Conservation (phyloP, 2,113 vertebrate species). For the Sinocyclocheilus anophthalmus region DNA sequence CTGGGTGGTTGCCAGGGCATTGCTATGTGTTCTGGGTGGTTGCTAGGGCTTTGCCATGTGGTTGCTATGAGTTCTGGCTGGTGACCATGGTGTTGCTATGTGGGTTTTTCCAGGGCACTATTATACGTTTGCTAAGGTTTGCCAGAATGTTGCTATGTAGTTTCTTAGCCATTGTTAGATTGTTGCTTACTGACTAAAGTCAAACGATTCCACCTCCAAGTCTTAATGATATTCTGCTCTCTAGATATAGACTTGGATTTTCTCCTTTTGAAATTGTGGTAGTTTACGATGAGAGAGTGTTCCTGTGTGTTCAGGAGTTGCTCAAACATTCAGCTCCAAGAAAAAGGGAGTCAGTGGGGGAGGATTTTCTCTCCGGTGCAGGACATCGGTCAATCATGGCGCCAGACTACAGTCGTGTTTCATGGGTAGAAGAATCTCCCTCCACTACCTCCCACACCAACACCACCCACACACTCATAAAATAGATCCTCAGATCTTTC, state of each 20-base stretch:
- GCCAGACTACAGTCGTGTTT: slow-evolving; percentile 42
- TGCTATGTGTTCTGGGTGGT: not conserved
- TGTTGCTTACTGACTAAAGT: not conserved
- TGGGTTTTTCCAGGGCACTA: not conserved
- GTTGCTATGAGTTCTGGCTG: not conserved
- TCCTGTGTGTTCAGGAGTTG: slow-evolving; percentile 4
- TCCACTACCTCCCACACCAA: slow-evolving; percentile 4
- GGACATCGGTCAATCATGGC: slow-evolving; percentile 29
- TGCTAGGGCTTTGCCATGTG: not conserved
- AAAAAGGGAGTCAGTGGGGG: slow-evolving; percentile 34
- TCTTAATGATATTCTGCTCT: not conserved
- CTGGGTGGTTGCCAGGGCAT: not conserved
- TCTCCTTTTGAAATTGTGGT: not conserved
- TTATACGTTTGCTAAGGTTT: not conserved
- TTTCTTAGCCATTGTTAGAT: not conserved
- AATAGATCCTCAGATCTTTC: not conserved
- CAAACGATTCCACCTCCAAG: not conserved
- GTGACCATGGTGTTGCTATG: not conserved
- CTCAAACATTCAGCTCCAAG: slow-evolving; percentile 28
- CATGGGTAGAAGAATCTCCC: slow-evolving; percentile 29
- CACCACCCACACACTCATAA: slow-evolving; percentile 17
- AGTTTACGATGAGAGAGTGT: not conserved
- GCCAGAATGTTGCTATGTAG: not conserved
- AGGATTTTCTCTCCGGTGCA: slow-evolving; percentile 12
- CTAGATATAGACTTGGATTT: not conserved